Evolutionary conservation across 2,888 invertebrate genomes (phyloP), one percentile per base, ranked within the genome.

Genomic region (Microctonus hyperodae): DNA sequence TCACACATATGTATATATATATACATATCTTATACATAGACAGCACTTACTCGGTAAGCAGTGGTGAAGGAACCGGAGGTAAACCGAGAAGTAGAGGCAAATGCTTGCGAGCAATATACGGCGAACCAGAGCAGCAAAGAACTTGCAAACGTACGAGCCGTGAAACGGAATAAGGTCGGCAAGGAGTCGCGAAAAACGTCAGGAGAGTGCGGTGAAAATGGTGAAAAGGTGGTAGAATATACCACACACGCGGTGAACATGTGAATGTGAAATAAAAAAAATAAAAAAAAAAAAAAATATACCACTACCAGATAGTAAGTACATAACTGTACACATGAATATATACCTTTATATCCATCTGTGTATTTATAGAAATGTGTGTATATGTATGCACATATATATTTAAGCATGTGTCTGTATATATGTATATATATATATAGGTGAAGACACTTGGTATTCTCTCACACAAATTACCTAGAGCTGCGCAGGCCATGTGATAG

Each of bases 401-500:
- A n/a, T n/a, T n/a, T 37, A n/a, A 11, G 1, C 6, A n/a, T 6
- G 9, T 13, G n/a, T 13, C n/a, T 37, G n/a, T 44, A 7, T 20
- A 10, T 20, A 44, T 48, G 1, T 44, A 50, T 31, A 40, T 28
- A 61, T 20, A 55, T 59, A 53, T 57, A 61, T 44, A 20, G 31
- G 73, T 70, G 72, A 71, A 75, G 75, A 73, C 78, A 78, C 75
- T 76, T 68, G 79, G 67, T 70, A 22, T 58, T 70, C 73, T 80
- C 80, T 74, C 79, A 80, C 77, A 78, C 77, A 78, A 80, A 80
- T 80, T 78, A 80, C 76, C 70, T 74, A 73, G 69, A 74, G 67
- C 68, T 67, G 67, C 57, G 61, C 64, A 63, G 35, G 59, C 59
- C 40, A 44, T 37, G 58, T 58, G 64, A 63, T 58, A 53, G 50